phyloP scores from a whole-genome alignment of 1,140 invertebrate genomes.

The Drosophila tsacasi region DNA sequence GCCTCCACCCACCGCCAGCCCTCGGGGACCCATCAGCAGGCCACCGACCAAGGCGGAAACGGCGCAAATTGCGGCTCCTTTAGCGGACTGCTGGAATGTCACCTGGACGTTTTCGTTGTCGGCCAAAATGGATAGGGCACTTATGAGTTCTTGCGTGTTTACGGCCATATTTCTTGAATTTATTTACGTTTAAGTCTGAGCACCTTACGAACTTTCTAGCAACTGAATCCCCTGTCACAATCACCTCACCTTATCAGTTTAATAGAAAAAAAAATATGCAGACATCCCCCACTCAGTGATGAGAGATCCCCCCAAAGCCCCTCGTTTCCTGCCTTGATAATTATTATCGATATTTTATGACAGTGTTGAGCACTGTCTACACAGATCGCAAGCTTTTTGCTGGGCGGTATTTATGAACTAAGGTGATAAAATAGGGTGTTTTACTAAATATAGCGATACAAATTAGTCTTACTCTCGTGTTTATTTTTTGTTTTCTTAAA shows the following conservation, averaged over 20 bases:
- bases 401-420: background rate
- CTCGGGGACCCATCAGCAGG: conserved; percentile 8
- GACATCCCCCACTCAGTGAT: too few species aligned
- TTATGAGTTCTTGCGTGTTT: background rate
- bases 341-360: background rate
- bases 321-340: background rate
- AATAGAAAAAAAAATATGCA: too few species aligned
- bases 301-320: too few species aligned
- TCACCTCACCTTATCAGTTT: background rate
- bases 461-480: background rate
- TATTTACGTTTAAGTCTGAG: background rate
- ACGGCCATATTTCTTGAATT: background rate
- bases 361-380: background rate
- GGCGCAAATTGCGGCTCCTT: conserved; percentile 22
- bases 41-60: conserved; percentile 10
- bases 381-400: background rate
- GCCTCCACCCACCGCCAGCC: conserved; percentile 14
- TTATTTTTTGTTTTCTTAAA: background rate
- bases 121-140: conserved; percentile 7
- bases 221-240: background rate
- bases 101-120: conserved; percentile 6
- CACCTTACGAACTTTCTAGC: background rate
- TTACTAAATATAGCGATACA: too few species aligned
- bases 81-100: conserved; percentile 7
- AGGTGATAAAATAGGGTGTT: background rate